Evolutionary conservation across 2,113 vertebrate genomes (phyloP).

Genomic region (Calyptommatus sinebrachiatus): DNA sequence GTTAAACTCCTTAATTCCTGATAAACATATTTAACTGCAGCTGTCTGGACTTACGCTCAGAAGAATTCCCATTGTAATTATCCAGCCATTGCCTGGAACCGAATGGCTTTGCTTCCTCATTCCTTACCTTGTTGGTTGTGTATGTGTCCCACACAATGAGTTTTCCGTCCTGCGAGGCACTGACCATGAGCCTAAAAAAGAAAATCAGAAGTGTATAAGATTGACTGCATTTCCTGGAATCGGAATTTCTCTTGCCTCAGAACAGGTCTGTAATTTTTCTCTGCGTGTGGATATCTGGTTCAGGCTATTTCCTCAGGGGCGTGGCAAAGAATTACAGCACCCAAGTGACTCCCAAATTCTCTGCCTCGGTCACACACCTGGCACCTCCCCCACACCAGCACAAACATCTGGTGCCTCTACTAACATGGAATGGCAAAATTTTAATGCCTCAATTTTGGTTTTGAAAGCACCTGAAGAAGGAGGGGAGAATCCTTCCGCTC

Average conservation of each 20-base stretch:
- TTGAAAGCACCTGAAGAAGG: neutral
- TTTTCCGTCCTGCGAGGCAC: slow-evolving; percentile 96
- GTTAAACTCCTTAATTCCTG: no score
- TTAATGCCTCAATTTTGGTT: neutral
- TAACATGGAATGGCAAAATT: neutral
- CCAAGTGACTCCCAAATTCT: neutral
- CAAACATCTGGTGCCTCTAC: neutral
- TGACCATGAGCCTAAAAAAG: slow-evolving; percentile 85
- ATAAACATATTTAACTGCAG: no score
- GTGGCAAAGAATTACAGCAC: no score
- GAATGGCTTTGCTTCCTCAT: neutral
- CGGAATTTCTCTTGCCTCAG: neutral
- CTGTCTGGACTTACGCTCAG: no score
- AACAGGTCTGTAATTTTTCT: neutral
- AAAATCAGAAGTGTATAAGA: slow-evolving; percentile 30
- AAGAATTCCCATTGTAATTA: neutral
- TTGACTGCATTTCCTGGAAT: neutral
- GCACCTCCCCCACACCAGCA: neutral
- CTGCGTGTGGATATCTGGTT: neutral
- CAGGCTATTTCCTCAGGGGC: neutral
- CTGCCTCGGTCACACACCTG: neutral
- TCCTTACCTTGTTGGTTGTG: slow-evolving; percentile 91
- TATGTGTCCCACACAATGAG: slow-evolving; percentile 97
- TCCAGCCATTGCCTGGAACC: neutral
- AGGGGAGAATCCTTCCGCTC: no score